These are phyloP conservation scores for Drosophila flavopinicola DNA, from an alignment of 2,888 invertebrate species.

Conservation along the genomic window DNA sequence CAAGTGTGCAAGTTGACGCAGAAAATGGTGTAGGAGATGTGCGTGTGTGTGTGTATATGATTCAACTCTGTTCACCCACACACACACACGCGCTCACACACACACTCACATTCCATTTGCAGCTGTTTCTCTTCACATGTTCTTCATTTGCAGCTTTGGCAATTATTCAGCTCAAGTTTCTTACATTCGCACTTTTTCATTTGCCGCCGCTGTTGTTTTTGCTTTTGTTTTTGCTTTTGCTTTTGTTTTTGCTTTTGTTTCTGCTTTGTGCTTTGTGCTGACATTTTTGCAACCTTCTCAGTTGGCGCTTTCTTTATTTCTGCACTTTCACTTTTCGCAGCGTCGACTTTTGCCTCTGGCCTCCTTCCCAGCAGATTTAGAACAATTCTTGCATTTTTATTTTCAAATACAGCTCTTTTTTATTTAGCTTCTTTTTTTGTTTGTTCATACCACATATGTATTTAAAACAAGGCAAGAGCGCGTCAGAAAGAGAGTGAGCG, in stretches of 20 bases:
- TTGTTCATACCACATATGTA: constrained; percentile 8
- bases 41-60: background rate
- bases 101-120: background rate
- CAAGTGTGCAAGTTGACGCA: constrained; percentile 2
- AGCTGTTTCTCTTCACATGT: background rate
- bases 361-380: constrained; percentile 55
- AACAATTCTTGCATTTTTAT: constrained; percentile 70
- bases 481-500: background rate
- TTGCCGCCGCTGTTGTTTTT: background rate
- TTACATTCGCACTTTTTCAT: background rate
- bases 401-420: constrained; percentile 24
- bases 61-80: no score
- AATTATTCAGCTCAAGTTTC: background rate
- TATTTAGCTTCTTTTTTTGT: no score
- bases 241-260: background rate
- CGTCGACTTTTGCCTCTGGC: no score
- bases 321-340: constrained; percentile 68
- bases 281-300: constrained; percentile 7
- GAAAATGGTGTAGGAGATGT: no score
- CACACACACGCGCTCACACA: background rate
- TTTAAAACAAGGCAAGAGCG: constrained; percentile 23
- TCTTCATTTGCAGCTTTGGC: background rate
- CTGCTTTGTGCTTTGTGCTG: constrained; percentile 6
- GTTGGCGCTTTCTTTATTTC: constrained; percentile 21
- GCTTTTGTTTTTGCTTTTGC: constrained; percentile 4